Percentiles rank a stretch among this genome's conserved stretches.
Conservation (phyloP, 2,797 vertebrate genomes). For the Sebastolobus altivelis region DNA sequence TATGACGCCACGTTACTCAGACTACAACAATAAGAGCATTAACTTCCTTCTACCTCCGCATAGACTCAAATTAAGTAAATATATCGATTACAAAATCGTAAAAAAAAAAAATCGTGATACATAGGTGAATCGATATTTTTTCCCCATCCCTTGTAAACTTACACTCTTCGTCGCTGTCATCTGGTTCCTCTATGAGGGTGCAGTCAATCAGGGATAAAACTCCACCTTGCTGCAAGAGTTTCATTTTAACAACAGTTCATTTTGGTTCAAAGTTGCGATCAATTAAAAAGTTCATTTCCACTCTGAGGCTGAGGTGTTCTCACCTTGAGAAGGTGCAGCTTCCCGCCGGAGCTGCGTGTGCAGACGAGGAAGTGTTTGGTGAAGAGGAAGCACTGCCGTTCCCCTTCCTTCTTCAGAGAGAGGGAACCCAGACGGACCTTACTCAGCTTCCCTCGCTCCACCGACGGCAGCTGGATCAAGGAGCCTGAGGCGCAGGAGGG, state of each 20-base stretch:
- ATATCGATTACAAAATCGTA: no score
- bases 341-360: constrained; percentile 97
- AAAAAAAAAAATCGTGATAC: no score
- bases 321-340: constrained; percentile 98
- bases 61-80: no score
- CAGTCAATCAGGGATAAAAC: constrained; percentile 96
- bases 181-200: constrained; percentile 95
- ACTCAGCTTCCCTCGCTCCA: constrained; percentile 96
- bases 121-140: no score
- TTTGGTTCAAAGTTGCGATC: not conserved
- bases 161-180: constrained; percentile 95
- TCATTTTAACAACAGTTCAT: not conserved
- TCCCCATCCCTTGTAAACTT: constrained; percentile 76
- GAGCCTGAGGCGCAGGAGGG: constrained; percentile 86
- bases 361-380: constrained; percentile 99
- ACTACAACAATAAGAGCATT: no score
- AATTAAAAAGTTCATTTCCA: not conserved
- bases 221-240: constrained; percentile 92
- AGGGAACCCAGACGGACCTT: constrained; percentile 97
- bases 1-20: no score
- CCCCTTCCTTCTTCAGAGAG: constrained; percentile 98
- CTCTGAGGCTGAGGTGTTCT: not conserved
- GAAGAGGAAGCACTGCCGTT: constrained; percentile 98
- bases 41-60: no score
- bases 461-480: constrained; percentile 97